phyloP scores from a whole-genome alignment of 2,888 invertebrate species.

The Stramonita haemastoma region DNA sequence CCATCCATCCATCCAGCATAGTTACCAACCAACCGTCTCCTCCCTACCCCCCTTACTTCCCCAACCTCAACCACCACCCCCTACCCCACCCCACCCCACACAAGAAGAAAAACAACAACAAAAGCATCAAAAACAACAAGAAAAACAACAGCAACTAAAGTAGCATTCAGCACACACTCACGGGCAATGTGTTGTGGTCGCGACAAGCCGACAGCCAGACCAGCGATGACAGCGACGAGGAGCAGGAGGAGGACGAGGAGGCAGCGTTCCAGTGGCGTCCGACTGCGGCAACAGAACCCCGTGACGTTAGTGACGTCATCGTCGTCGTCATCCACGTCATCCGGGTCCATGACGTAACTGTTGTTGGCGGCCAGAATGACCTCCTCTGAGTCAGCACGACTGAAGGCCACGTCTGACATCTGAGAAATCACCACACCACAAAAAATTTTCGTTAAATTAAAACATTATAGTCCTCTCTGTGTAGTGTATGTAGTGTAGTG shows the following conservation, averaged over 20 bases:
- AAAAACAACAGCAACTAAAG: not conserved
- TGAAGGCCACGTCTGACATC: slow-evolving; percentile 63
- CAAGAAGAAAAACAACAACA: not conserved
- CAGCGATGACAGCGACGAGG: slow-evolving; percentile 59
- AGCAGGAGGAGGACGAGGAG: slow-evolving; percentile 56
- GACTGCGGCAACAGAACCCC: slow-evolving; percentile 53
- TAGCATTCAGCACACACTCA: not conserved
- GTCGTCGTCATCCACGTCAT: slow-evolving; percentile 55
- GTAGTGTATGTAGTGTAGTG: too few relatives aligned
- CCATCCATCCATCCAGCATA: too few relatives aligned
- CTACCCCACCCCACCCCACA: not conserved
- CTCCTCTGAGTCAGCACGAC: slow-evolving; percentile 64
- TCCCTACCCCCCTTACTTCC: too few relatives aligned
- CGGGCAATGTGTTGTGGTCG: slow-evolving; percentile 43
- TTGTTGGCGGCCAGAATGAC: slow-evolving; percentile 52
- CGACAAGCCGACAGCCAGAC: slow-evolving; percentile 55
- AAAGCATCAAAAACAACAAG: not conserved
- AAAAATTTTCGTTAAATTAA: not conserved
- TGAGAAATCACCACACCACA: slow-evolving; percentile 46
- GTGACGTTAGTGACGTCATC: slow-evolving; percentile 57
- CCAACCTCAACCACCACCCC: not conserved
- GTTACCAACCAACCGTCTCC: too few relatives aligned
- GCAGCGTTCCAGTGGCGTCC: slow-evolving; percentile 58
- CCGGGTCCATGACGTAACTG: not conserved
- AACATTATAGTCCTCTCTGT: not conserved